Base-by-base conservation (phyloP, 2,888 invertebrate species). In the Andrena bicolor region DNA sequence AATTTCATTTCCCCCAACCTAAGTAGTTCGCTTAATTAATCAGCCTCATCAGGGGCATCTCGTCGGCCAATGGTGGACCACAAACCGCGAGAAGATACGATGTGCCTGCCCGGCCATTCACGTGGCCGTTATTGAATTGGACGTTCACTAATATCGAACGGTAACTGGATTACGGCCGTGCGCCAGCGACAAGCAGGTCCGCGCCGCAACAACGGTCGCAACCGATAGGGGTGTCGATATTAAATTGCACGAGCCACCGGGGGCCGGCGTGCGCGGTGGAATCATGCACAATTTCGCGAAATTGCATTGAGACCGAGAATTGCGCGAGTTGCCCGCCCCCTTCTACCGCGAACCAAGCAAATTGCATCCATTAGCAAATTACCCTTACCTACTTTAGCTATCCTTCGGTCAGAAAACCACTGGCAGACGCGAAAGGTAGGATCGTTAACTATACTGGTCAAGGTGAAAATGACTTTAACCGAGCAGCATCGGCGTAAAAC, bases 281-380 rank as follows among this genome's bases (percentile, higher is more conserved):
- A 79, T 86, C 71, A 35, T 56, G 66, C 61, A 70, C 58, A 61
- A 53, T 76, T 83, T 79, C 61, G 56, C 26, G 58, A 79, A 75
- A 87, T 83, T 79, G 58, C 75, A 75, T 86, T 70, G 76, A 66
- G 73, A 60, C 20, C 61, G 28, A 30, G 70, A 80, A 84, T 77
- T 58, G 65, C 41, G 74, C 41, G 69, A 84, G 65, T 51, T 30
- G 41, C 20, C 20, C 26, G 35, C 30, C 20, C 41, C n/a, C 8
- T 48, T 51, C 56, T 64, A 51, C 58, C 49, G n/a, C 60, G 56
- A 79, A 75, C 61, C 16, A 76, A 80, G 80, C 65, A 85, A 87
- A 85, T 87, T 87, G 79, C 87, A 83, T 87, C 81, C 87, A 87
- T 87, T 87, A 87, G 85, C 76, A 83, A 87, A 87, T 87, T 87